A percentile compares a stretch with the other conserved stretches of the same genome.
Conservation (phyloP, 2,888 invertebrate species). For the Seladonia tumulorum region DNA sequence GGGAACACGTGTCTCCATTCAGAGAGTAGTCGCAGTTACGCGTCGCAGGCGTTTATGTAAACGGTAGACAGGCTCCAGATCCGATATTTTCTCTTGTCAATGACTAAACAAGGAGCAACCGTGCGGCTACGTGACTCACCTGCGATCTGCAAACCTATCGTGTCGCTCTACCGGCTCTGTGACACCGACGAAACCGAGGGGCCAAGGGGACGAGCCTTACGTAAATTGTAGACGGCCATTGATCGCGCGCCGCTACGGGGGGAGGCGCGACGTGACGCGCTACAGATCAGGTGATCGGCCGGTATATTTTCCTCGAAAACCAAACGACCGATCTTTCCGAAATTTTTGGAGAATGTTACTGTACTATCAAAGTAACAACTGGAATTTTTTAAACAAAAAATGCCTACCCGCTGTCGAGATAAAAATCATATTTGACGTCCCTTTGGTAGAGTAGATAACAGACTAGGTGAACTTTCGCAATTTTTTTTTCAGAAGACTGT, state of each 20-base stretch:
- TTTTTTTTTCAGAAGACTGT: not conserved
- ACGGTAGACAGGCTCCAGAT: not conserved
- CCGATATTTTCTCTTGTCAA: constrained; percentile 5
- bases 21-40: not conserved
- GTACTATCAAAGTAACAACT: not conserved
- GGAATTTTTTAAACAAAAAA: not conserved
- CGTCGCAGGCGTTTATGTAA: constrained; percentile 1
- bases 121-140: not conserved
- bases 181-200: not conserved
- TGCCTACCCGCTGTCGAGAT: not conserved
- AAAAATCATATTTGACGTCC: not conserved
- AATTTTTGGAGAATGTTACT: not conserved
- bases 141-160: not conserved
- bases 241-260: constrained; percentile 27
- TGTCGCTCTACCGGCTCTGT: not conserved
- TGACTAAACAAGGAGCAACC: constrained; percentile 2
- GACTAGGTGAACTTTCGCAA: not conserved
- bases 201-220: constrained; percentile 16
- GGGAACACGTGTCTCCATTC: constrained; percentile 14
- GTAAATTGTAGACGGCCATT: constrained; percentile 41
- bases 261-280: not conserved
- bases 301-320: not conserved
- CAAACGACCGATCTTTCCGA: not conserved
- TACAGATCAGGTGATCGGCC: not conserved
- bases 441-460: no score